A percentile compares a stretch with the other conserved stretches of the same genome.
Evolutionary conservation across 2,113 vertebrate species (phyloP).

Genomic region (Bostrychus sinensis): DNA sequence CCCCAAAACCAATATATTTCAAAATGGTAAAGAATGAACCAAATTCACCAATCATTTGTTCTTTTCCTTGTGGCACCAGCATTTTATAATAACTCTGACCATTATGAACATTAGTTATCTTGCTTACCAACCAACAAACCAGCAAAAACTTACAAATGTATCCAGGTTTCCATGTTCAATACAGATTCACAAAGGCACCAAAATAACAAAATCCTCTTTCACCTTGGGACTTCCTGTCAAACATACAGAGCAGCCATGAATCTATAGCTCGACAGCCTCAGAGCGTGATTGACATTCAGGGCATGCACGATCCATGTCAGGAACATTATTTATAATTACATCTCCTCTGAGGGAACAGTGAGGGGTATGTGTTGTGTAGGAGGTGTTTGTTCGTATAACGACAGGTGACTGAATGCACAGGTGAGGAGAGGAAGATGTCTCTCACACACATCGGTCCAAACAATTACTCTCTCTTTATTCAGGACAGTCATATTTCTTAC

Average conservation of each 20-base stretch:
- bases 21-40: no score
- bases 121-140: no score
- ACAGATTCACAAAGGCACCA: no score
- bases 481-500: neutral
- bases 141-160: no score
- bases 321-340: constrained; percentile 26
- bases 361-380: constrained; percentile 27
- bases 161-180: no score
- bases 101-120: no score
- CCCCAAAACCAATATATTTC: no score
- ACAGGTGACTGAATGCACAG: constrained; percentile 32
- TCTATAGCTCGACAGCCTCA: constrained; percentile 31
- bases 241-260: constrained; percentile 23
- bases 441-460: constrained; percentile 26
- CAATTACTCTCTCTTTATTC: constrained; percentile 9
- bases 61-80: no score
- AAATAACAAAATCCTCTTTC: constrained; percentile 1
- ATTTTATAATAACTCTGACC: no score
- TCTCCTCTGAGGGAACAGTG: constrained; percentile 14
- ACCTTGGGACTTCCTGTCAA: constrained; percentile 20
- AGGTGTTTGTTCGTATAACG: constrained; percentile 29
- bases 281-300: constrained; percentile 19
- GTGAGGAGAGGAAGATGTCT: constrained; percentile 25
- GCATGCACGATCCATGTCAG: constrained; percentile 16
- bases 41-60: no score